These are phyloP conservation scores for Napeogenes inachia DNA, from an alignment of 2,888 invertebrate genomes.

Conservation along the genomic window DNA sequence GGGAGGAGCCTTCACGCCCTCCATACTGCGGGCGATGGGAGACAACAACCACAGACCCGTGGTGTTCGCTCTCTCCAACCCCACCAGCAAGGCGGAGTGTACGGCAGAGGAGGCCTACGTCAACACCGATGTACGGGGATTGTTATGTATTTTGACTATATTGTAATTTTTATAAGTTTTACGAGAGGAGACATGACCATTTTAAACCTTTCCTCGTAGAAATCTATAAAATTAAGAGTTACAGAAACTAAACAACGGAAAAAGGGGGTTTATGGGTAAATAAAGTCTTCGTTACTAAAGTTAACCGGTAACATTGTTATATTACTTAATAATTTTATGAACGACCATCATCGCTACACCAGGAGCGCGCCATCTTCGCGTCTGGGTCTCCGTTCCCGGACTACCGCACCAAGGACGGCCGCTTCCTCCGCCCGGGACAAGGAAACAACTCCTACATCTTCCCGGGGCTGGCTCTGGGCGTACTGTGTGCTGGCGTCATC, in stretches of 20 bases:
- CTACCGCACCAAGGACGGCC: constrained; percentile 85
- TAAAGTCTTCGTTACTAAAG: no score
- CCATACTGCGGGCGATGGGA: constrained; percentile 92
- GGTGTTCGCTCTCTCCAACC: constrained; percentile 98
- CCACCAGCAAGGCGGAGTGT: constrained; percentile 98
- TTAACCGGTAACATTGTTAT: no score
- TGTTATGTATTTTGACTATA: neutral
- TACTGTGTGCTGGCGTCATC: constrained; percentile 90
- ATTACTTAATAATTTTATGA: no score
- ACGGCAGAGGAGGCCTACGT: constrained; percentile 98
- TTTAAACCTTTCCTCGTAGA: no score
- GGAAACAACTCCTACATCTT: constrained; percentile 99
- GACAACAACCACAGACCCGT: constrained; percentile 89
- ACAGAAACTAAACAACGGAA: no score
- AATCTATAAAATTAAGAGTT: no score
- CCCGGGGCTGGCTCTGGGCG: constrained; percentile 96
- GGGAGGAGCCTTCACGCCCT: constrained; percentile 93
- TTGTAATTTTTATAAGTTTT: no score
- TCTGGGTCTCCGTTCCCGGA: constrained; percentile 97
- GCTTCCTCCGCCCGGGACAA: constrained; percentile 93
- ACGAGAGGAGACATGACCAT: no score
- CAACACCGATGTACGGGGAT: constrained; percentile 83
- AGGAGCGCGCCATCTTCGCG: constrained; percentile 96
- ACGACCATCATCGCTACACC: constrained; percentile 11
- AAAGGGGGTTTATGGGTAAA: no score